Conservation (phyloP, 2,888 invertebrate species). For the Standfussiana lucernea region DNA sequence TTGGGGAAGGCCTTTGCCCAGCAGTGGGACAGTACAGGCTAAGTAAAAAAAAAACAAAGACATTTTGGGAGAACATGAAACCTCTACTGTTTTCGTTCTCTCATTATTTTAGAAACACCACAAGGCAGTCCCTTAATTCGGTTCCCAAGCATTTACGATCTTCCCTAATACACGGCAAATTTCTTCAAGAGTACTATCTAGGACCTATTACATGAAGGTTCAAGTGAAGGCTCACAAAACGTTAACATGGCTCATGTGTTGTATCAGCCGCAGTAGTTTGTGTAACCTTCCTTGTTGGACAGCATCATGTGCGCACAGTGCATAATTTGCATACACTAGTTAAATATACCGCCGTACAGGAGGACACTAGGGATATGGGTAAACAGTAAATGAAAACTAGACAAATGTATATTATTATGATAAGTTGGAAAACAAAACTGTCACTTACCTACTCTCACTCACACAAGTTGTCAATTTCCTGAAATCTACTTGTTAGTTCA, state of each 20-base stretch:
- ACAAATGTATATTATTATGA: not conserved
- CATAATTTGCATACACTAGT: not conserved
- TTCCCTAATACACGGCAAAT: not conserved
- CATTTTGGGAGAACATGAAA: not conserved
- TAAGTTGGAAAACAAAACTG: too few species aligned
- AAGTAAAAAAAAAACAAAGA: too few species aligned
- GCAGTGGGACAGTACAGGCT: too few species aligned
- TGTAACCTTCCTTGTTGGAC: slow-evolving; percentile 45
- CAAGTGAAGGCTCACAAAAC: slow-evolving; percentile 28
- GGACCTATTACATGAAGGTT: slow-evolving; percentile 21
- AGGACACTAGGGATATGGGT: not conserved
- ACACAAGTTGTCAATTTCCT: not conserved
- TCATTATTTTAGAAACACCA: not conserved
- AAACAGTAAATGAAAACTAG: not conserved
- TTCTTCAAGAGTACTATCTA: not conserved
- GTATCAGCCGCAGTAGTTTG: slow-evolving; percentile 34
- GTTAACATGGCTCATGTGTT: slow-evolving; percentile 13
- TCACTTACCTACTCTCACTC: not conserved
- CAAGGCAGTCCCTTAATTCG: not conserved
- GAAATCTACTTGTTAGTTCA: not conserved
- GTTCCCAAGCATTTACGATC: slow-evolving; percentile 1
- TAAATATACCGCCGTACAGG: not conserved
- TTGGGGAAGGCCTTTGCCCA: too few species aligned
- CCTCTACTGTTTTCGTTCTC: not conserved
- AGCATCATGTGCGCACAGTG: slow-evolving; percentile 19